phyloP scores from a whole-genome alignment of 2,797 vertebrate species.

The Emys orbicularis region DNA sequence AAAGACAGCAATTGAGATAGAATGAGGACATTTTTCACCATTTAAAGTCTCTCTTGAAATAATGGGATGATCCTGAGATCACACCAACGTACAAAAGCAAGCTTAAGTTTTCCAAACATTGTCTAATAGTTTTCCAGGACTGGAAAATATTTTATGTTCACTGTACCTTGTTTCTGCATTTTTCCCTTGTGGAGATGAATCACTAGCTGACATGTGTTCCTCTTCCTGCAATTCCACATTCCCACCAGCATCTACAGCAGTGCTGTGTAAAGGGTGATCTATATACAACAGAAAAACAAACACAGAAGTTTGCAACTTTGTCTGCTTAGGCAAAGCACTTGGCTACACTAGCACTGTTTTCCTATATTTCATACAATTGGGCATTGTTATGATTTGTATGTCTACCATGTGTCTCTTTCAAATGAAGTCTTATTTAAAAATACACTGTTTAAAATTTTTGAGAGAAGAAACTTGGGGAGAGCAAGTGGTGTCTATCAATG shows the following conservation, averaged over 20 bases:
- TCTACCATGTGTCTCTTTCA: neutral
- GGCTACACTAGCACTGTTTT: neutral
- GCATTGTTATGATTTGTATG: neutral
- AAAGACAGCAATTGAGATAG: neutral
- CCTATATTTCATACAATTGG: neutral
- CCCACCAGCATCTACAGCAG: conserved; percentile 77
- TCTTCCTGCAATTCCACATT: conserved; percentile 21
- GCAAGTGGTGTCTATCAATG: neutral
- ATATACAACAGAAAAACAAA: neutral
- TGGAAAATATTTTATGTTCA: neutral
- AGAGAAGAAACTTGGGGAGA: neutral
- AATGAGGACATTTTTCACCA: neutral
- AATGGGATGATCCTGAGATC: neutral
- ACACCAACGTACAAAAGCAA: neutral
- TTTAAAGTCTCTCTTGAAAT: neutral
- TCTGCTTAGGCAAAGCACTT: neutral
- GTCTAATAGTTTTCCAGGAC: neutral
- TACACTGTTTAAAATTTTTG: neutral
- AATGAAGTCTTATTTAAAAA: neutral
- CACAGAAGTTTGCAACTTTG: neutral
- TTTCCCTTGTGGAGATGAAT: neutral
- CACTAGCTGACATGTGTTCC: neutral
- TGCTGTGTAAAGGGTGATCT: conserved; percentile 86
- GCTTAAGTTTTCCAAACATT: neutral
- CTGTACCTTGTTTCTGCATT: conserved; percentile 37